Percentiles rank a stretch among this genome's conserved stretches.
These are phyloP conservation scores for Masticophis lateralis DNA, from an alignment of 2,797 vertebrate species.

Conservation along the genomic window DNA sequence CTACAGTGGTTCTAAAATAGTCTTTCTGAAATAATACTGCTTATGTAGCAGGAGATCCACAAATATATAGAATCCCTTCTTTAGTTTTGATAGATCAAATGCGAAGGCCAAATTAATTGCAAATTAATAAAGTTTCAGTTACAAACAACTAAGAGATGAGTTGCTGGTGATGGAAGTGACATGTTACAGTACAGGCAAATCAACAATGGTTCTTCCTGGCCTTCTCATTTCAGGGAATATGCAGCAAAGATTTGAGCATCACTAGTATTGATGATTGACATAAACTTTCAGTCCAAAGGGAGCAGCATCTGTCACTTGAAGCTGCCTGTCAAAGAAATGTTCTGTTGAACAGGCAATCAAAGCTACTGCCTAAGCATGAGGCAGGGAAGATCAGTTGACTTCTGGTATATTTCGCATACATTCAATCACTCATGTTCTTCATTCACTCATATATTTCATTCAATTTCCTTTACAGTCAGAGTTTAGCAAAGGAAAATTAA, in stretches of 20 bases:
- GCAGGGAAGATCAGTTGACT: not conserved
- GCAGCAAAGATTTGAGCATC: not conserved
- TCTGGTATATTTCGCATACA: not conserved
- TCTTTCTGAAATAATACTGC: not conserved
- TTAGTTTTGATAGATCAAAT: not conserved
- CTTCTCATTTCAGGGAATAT: not conserved
- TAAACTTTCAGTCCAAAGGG: not conserved
- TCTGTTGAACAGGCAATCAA: not conserved
- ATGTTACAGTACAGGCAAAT: not conserved
- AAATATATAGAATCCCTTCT: not conserved
- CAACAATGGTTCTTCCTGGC: not conserved
- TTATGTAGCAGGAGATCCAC: not conserved
- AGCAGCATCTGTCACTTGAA: not conserved
- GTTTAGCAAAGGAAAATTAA: not conserved
- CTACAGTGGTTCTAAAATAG: not conserved
- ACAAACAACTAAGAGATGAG: fast-evolving
- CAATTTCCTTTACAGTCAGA: not conserved
- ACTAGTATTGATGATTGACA: not conserved
- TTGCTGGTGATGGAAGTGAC: not conserved
- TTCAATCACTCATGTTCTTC: not conserved
- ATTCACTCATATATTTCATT: not conserved
- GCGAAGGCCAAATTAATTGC: not conserved
- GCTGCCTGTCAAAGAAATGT: not conserved
- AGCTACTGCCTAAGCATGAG: not conserved
- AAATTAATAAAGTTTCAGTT: not conserved